Base-by-base conservation (phyloP, 2,113 vertebrate species). In the Rhynchomys soricoides region DNA sequence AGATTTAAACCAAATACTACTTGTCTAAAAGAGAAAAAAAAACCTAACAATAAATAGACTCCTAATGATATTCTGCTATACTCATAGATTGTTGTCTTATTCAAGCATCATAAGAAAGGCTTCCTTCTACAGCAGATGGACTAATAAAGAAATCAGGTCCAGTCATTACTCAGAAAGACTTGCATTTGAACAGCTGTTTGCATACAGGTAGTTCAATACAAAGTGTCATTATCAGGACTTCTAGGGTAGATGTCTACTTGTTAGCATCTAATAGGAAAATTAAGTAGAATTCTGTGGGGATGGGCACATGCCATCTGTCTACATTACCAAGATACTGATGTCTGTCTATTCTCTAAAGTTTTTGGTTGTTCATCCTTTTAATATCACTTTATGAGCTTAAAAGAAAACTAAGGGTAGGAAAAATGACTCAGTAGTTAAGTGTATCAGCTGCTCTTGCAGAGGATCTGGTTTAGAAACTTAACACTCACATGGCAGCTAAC, bases 241-340 rank as follows among this genome's bases (percentile, higher is more conserved):
- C 24, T 13, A 12, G 4, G 0, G n/a, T 0, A 64, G 2, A 37
- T n/a, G 1, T 3, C 0, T 6, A 13, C 12, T 70, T 48, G 43
- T 17, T 57, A 40, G 31, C 3, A 31, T 31, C 5, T 6, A 45
- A 66, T 0, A 6, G 12, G 29, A 50, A 45, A 87, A 24, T 64
- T 40, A 40, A 87, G 2, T 3, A 40, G 31, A 86, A 48, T 8
- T 8, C 19, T 87, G 5, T 40, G 13, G 17, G 40, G 19, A 7
- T 8, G 34, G 19, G 7, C 0, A 0, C 5, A 50, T 5, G 5
- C 16, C 74, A 43, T 13, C 0, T 24, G n/a, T 13, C 0, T 24
- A 6, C 34, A 55, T 21, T 34, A 10, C 2, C 15, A 86, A 52
- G 16, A 24, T 8, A 40, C n/a, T 37, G 15, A 81, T 52, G 1